Base-by-base conservation (phyloP, 2,113 vertebrate species). In the Carassius gibelio region DNA sequence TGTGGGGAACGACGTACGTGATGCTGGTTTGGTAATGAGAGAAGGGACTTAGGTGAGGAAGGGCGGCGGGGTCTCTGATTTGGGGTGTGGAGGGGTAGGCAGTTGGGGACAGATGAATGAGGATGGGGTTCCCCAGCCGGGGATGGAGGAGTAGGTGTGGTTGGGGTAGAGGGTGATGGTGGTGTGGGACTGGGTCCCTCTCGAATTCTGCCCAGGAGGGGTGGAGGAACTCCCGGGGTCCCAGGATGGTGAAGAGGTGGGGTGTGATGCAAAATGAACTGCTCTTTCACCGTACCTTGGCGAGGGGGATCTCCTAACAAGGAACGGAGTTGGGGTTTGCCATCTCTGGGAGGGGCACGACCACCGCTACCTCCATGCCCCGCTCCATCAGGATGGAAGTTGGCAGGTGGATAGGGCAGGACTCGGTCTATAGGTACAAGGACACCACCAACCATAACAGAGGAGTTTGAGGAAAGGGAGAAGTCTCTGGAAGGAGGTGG, bases 201-300 rank as follows among this genome's bases (percentile, higher is more conserved):
- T 1, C 95, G 95, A 3, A 93, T 88, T 72, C 95, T 93, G 77
- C 94, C 92, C 19, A 95, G 87, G 62, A 94, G 90, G 68, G 94
- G 94, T 5, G 93, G 93, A 61, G 93, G 94, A n/a, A 90, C 89
- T 23, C 90, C 95, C 68, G 88, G 93, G 89, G 88, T 92, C 17
- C 78, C 94, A 81, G 88, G 90, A 76, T 89, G 94, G 84, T 94
- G 95, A 87, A 95, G 94, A 15, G 95, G 91, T 74, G 92, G 91
- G 3, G 92, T 90, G 4, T 95, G 79, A n/a, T 93, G 95, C 68
- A 94, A 90, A 6, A 87, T 48, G 72, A 96, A 97, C 83, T 94
- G 93, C 91, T 98, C 97, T 86, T 97, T 97, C 75, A 97, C 89
- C 1, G 96, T 94, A 91, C 96, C 96, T n/a, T 93, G 93, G 61